Conservation (phyloP, 1,140 invertebrate genomes). For the Drosophila ironensis region DNA sequence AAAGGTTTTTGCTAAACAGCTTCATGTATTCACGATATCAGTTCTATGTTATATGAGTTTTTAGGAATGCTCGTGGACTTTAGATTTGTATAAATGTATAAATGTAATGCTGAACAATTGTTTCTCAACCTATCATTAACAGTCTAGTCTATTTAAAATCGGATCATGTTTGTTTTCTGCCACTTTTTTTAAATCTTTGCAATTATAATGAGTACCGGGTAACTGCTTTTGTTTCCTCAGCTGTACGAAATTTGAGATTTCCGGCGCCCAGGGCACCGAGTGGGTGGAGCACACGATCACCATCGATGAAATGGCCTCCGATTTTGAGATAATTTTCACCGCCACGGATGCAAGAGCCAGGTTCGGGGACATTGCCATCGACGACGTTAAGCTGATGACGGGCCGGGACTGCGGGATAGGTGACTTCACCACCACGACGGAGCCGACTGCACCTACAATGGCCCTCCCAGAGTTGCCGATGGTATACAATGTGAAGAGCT, state of each 20-base stretch:
- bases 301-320: slow-evolving; percentile 62
- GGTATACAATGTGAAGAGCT: slow-evolving; percentile 48
- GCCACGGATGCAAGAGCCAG: slow-evolving; percentile 24
- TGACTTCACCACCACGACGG: slow-evolving; percentile 29
- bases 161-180: too few species aligned
- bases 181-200: too few species aligned
- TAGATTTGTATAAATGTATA: too few species aligned
- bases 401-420: slow-evolving; percentile 51
- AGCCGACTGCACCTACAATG: neutral
- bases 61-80: too few species aligned
- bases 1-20: too few species aligned
- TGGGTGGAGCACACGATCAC: slow-evolving; percentile 71
- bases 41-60: too few species aligned
- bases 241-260: slow-evolving; percentile 28
- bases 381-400: slow-evolving; percentile 70
- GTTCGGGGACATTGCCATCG: slow-evolving; percentile 76
- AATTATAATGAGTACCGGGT: too few species aligned
- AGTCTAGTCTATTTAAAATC: too few species aligned
- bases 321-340: slow-evolving; percentile 71
- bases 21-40: too few species aligned
- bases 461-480: neutral
- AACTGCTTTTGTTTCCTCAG: slow-evolving; percentile 5
- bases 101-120: too few species aligned
- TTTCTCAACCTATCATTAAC: too few species aligned
- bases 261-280: slow-evolving; percentile 47